Percentiles rank a stretch among this genome's conserved stretches.
These are phyloP conservation scores for Drosophila paramelanica DNA, from an alignment of 2,888 invertebrate species.

Conservation along the genomic window DNA sequence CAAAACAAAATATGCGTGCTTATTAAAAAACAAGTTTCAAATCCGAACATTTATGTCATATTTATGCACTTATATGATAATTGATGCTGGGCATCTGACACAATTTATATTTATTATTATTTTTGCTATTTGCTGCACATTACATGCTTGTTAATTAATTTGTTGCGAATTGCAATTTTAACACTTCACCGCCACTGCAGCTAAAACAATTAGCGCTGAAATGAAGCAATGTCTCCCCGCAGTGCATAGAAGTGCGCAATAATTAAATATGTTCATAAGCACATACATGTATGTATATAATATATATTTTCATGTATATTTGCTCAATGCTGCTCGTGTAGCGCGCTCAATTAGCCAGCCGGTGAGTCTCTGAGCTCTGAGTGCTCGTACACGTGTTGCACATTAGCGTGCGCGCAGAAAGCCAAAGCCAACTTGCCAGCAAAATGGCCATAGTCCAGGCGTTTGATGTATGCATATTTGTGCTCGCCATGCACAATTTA, in stretches of 20 bases:
- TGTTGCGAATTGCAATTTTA: slow-evolving; percentile 59
- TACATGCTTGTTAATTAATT: slow-evolving; percentile 59
- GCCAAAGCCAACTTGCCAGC: slow-evolving; percentile 1
- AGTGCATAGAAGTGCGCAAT: slow-evolving; percentile 12
- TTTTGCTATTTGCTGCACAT: slow-evolving; percentile 34
- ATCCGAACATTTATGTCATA: not conserved
- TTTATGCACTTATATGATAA: not conserved
- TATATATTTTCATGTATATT: not conserved
- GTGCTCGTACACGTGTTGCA: slow-evolving; percentile 67
- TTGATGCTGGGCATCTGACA: not conserved
- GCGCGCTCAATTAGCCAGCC: slow-evolving; percentile 37
- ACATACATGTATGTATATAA: not conserved
- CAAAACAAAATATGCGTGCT: not conserved
- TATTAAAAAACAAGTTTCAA: not conserved
- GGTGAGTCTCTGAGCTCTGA: slow-evolving; percentile 9
- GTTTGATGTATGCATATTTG: slow-evolving; percentile 25
- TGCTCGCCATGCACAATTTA: slow-evolving; percentile 18
- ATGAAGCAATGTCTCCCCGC: slow-evolving; percentile 43
- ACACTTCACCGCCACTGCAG: slow-evolving; percentile 39
- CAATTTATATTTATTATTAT: not conserved
- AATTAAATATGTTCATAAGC: not conserved
- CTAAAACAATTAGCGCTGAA: slow-evolving; percentile 34
- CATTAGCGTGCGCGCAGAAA: slow-evolving; percentile 46
- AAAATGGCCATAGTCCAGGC: not conserved
- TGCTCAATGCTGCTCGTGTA: slow-evolving; percentile 16